Percentiles rank a stretch among this genome's conserved stretches.
Evolutionary conservation across 2,113 vertebrate species (phyloP).

Genomic region (Sarotherodon lohbergeri): DNA sequence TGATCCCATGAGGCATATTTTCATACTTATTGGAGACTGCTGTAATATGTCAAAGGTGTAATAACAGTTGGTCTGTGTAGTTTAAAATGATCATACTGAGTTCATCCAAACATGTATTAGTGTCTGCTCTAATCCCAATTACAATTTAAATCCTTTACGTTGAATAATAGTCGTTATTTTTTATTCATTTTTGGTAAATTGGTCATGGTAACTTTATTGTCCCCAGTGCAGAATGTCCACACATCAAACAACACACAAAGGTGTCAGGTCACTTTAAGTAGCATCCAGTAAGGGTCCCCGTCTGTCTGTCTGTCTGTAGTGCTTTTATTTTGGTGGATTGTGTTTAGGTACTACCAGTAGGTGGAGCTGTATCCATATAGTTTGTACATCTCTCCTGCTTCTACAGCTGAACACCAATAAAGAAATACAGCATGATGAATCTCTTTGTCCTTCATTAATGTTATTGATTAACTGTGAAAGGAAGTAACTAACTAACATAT

Average conservation of each 20-base stretch:
- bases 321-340: neutral
- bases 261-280: neutral
- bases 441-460: neutral
- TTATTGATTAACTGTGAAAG: neutral
- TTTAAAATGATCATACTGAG: rapidly evolving
- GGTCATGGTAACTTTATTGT: too few relatives aligned
- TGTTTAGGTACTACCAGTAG: slow-evolving; percentile 16
- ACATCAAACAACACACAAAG: neutral
- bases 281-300: neutral
- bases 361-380: slow-evolving; percentile 13
- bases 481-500: neutral
- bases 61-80: neutral
- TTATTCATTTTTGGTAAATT: neutral
- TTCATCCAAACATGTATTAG: neutral
- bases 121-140: neutral
- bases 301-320: neutral
- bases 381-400: neutral
- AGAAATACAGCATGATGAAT: neutral
- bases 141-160: neutral
- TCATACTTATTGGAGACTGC: neutral
- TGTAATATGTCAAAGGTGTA: rapidly evolving
- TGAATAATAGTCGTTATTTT: neutral
- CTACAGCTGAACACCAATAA: neutral
- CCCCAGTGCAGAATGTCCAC: neutral
- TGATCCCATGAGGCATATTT: neutral